Evolutionary conservation across 2,113 vertebrate genomes (phyloP).

Genomic region (Cyanoderma ruficeps): DNA sequence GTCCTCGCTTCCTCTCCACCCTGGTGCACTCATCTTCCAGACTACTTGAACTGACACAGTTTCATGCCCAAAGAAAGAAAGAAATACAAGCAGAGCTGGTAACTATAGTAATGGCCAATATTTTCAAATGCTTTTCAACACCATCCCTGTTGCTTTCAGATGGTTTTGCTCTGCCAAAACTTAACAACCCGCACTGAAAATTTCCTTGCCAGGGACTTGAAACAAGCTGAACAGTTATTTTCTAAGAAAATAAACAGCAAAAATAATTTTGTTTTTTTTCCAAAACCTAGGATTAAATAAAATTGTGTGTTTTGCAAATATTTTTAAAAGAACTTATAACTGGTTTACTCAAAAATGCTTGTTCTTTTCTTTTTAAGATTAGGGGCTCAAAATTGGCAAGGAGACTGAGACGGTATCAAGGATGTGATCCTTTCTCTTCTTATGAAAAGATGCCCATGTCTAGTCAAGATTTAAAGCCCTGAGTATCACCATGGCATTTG

Average conservation of each 20-base stretch:
- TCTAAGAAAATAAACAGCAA: neutral
- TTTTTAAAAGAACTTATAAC: neutral
- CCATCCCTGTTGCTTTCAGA: neutral
- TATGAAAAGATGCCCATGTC: neutral
- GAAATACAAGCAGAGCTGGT: neutral
- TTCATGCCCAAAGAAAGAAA: neutral
- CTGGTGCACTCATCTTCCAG: neutral
- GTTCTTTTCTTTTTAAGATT: neutral
- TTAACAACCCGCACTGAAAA: conserved; percentile 10
- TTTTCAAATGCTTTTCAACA: conserved; percentile 17
- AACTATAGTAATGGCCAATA: conserved; percentile 43
- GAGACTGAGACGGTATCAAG: neutral
- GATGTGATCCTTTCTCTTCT: neutral
- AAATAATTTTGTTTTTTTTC: neutral
- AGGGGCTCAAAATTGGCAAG: neutral
- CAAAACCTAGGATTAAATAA: neutral
- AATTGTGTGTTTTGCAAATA: neutral
- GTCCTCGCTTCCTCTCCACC: neutral
- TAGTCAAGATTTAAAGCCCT: neutral
- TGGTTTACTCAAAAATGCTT: neutral
- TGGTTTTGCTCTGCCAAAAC: neutral
- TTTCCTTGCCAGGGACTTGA: conserved; percentile 1
- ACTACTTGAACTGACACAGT: neutral
- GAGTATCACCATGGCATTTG: neutral
- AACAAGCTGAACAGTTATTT: neutral